Conservation (phyloP, 2,888 invertebrate genomes). For the Acleris laterana region DNA sequence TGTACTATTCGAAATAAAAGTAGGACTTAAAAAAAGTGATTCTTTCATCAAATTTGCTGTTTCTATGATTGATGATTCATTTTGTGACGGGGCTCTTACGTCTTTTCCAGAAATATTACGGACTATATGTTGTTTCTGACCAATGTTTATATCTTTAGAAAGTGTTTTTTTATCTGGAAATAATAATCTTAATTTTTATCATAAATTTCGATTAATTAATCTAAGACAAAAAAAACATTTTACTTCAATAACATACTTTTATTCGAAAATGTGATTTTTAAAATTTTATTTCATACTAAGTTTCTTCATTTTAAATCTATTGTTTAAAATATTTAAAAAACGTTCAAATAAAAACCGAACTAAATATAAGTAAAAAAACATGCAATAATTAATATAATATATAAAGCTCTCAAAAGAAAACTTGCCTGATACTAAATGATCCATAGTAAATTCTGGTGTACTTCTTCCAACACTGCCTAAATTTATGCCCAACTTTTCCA, state of each 20-base stretch:
- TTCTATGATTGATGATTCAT: slow-evolving; percentile 65
- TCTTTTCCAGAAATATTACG: not conserved
- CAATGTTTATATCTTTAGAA: not conserved
- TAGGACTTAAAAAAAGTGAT: slow-evolving; percentile 73
- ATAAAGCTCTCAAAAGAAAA: not conserved
- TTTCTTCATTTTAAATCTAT: not conserved
- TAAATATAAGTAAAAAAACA: not conserved
- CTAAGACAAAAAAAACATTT: not conserved
- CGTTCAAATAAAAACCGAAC: not conserved
- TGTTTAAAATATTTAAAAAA: too few relatives aligned
- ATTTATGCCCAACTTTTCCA: slow-evolving; percentile 75
- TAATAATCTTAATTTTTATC: not conserved
- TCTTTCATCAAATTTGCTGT: slow-evolving; percentile 73
- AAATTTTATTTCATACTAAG: not conserved
- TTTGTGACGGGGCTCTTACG: slow-evolving; percentile 29
- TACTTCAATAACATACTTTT: not conserved
- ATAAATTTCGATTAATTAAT: not conserved
- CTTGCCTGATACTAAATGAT: slow-evolving; percentile 35
- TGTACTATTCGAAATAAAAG: slow-evolving; percentile 55
- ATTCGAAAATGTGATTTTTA: not conserved
- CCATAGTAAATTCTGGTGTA: slow-evolving; percentile 37
- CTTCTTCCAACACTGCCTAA: slow-evolving; percentile 50
- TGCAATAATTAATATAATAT: slow-evolving; percentile 4
- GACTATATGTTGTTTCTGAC: not conserved
- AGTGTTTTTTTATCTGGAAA: slow-evolving; percentile 18